These are phyloP conservation scores for Chaenodraco wilsoni DNA, from an alignment of 2,797 vertebrate species.

Conservation along the genomic window DNA sequence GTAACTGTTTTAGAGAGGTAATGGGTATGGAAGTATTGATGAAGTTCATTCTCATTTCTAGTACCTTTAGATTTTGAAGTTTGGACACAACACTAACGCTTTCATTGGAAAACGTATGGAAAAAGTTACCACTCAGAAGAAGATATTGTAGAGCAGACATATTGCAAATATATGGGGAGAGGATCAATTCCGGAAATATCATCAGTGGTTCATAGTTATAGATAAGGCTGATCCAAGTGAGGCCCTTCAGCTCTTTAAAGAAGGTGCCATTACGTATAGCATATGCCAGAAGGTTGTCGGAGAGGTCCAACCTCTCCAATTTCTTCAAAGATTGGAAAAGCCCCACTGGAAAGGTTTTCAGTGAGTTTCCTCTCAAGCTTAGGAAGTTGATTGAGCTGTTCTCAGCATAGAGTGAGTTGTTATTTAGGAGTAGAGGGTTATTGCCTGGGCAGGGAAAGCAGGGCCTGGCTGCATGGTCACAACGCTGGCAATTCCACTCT, in stretches of 20 bases:
- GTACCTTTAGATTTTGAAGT: slow-evolving; percentile 65
- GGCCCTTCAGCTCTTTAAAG: slow-evolving; percentile 75
- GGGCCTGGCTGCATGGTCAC: slow-evolving; percentile 87
- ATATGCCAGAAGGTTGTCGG: slow-evolving; percentile 83
- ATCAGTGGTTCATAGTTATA: slow-evolving; percentile 83
- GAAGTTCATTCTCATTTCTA: slow-evolving; percentile 86
- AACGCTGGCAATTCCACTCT: slow-evolving; percentile 90
- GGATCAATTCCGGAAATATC: slow-evolving; percentile 67
- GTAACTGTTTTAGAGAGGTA: slow-evolving; percentile 65
- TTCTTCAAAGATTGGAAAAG: slow-evolving; percentile 71
- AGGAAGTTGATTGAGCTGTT: slow-evolving; percentile 74
- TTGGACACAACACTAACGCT: slow-evolving; percentile 72
- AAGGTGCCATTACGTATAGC: slow-evolving; percentile 81
- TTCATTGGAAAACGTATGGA: slow-evolving; percentile 68
- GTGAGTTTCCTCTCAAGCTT: slow-evolving; percentile 83
- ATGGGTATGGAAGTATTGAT: slow-evolving; percentile 68
- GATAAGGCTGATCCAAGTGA: slow-evolving; percentile 81
- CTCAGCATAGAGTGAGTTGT: slow-evolving; percentile 70
- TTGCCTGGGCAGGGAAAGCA: slow-evolving; percentile 86
- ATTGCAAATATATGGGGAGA: slow-evolving; percentile 75
- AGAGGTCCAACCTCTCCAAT: slow-evolving; percentile 81
- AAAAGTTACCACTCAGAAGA: slow-evolving; percentile 85
- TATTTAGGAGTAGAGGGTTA: slow-evolving; percentile 68
- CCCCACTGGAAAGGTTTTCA: slow-evolving; percentile 76
- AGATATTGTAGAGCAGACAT: slow-evolving; percentile 74